A percentile compares a stretch with the other conserved stretches of the same genome.
Conservation (phyloP, 2,797 vertebrate species). For the Mionectes olivaceus region DNA sequence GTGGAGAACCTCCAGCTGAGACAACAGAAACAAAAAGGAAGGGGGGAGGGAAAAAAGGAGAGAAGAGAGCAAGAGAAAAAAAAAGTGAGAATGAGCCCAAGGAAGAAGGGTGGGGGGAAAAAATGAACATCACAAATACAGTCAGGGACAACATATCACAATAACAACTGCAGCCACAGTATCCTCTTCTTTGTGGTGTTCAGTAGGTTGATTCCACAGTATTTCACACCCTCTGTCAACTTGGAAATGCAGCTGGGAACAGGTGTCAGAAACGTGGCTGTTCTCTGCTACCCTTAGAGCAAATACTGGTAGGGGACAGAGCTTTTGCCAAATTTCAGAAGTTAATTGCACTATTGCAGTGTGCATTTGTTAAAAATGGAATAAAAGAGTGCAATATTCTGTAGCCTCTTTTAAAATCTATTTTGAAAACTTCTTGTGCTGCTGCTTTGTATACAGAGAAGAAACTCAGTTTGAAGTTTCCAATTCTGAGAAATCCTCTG, state of each 20-base stretch:
- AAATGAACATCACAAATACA: constrained; percentile 72
- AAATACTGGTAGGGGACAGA: neutral
- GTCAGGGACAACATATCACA: constrained; percentile 67
- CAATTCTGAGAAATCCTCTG: neutral
- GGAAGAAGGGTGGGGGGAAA: constrained; percentile 34
- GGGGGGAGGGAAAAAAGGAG: constrained; percentile 51
- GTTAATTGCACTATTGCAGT: neutral
- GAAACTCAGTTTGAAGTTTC: neutral
- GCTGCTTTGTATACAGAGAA: neutral
- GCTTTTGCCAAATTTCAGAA: neutral
- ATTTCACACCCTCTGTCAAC: neutral
- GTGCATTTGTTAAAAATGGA: neutral
- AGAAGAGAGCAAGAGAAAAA: constrained; percentile 59
- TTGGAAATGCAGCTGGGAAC: neutral
- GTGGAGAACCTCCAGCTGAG: constrained; percentile 98
- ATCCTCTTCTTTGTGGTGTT: neutral
- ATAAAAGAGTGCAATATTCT: neutral
- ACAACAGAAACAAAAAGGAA: constrained; percentile 84
- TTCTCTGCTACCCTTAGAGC: neutral
- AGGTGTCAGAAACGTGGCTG: neutral
- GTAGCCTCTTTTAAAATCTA: neutral
- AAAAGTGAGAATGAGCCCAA: constrained; percentile 70
- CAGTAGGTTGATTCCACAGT: neutral
- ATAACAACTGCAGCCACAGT: constrained; percentile 28
- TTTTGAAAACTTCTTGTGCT: neutral